Base-by-base conservation (phyloP, 2,113 vertebrate genomes). In the Salvelinus sp. region DNA sequence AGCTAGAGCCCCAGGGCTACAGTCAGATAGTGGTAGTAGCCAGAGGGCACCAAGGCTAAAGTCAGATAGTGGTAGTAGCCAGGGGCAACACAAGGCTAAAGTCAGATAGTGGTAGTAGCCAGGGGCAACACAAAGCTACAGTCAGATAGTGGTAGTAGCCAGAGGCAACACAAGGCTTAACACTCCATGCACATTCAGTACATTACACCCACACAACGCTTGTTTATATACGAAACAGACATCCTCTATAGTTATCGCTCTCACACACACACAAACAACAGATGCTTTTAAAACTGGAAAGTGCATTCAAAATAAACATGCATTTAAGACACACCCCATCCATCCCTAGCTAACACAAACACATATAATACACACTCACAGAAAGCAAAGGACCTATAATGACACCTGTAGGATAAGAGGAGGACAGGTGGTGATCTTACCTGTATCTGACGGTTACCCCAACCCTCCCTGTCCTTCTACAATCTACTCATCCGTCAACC, bases 401-500 rank as follows among this genome's bases (percentile, higher is more conserved):
- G 54, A 62, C 58, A 62, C 18, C n/a, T 18, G 48, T 14, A 18
- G 48, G 48, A 18, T n/a, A 62, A 25, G 13, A 47, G 5, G 23
- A 27, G 23, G 18, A 14, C 54, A 6, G 2, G 18, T n/a, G 58
- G 12, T 18, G 48, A 54, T n/a, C 73, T 90, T 87, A 92, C 90
- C 90, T 91, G 63, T 75, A 79, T 75, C 72, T 78, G 76, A 86
- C 22, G 48, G 72, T 78, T 79, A 73, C 76, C 54, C 80, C 77
- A 82, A 80, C 68, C 73, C 30, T n/a, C 62, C 63, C 69, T 20
- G 63, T 63, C 9, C 74, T 75, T 70, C 79, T 90, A 89, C 66
- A 69, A 73, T 76, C 78, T 77, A 77, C 75, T 88, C 88, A 86
- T 90, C 76, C 76, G 85, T 76, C 72, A 33, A 74, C 78, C 74